Evolutionary conservation across 1,140 invertebrate genomes (phyloP), one percentile per base, ranked within the genome.

Genomic region (Venturia canescens): DNA sequence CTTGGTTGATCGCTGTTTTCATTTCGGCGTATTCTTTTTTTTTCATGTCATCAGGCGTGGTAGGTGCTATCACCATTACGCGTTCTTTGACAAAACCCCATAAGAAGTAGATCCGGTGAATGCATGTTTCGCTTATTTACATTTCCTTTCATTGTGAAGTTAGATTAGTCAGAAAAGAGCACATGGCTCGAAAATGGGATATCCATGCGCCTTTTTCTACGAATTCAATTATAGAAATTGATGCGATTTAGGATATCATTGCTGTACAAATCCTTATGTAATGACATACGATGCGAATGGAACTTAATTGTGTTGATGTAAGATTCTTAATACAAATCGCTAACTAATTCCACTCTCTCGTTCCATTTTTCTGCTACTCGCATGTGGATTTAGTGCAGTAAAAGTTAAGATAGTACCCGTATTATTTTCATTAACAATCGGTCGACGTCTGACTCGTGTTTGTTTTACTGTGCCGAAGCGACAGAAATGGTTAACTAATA

Each of bases 21-120:
- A 80, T 72, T 80, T 80, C 44, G 48, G 29, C n/a, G 72, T 48
- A 80, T 63, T 34, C 79, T 63, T 18, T 53, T 63, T 75, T 48
- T 63, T 80, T 71, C 75, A 81, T 76, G 57, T 77, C 75, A n/a
- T 81, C 74, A 69, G 48, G 75, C 57, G 80, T 81, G 34, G 72
- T 76, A 71, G 80, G 72, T 71, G 48, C 31, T 72, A 70, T 27
- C 60, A 15, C 53, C 50, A 81, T 86, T 26, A 83, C 82, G 23
- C 74, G 48, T 75, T 84, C 74, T 75, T 83, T 83, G 15, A 86
- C 57, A 75, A 82, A 85, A 70, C 77, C 87, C 83, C 79, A 86
- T 23, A 85, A 70, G 60, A 83, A 87, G 78, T 86, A 89, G 76
- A 80, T 89, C 87, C 26, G 87, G 87, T 53, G 81, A 86, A 44